Percentiles rank a stretch among this genome's conserved stretches.
Conservation (phyloP, 1,140 invertebrate genomes). For the Chironomus striatipennis region DNA sequence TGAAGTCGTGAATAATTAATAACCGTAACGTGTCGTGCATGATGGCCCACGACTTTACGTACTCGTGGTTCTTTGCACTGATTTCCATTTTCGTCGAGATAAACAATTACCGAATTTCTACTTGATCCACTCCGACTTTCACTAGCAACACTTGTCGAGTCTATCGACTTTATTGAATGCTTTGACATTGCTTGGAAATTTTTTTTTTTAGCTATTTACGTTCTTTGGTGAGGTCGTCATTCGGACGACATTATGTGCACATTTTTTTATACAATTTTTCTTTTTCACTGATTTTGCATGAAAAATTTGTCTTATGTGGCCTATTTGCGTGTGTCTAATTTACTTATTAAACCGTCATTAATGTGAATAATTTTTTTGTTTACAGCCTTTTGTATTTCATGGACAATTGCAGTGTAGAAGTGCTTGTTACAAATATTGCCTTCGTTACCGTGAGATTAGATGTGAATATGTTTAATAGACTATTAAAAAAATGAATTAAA, state of each 20-base stretch:
- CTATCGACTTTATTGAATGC: conserved; percentile 1
- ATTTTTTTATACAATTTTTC: neutral
- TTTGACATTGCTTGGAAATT: neutral
- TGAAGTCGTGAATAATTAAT: conserved; percentile 9
- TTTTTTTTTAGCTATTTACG: neutral
- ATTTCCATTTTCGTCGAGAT: conserved; percentile 18
- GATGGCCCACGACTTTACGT: neutral
- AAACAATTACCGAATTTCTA: neutral
- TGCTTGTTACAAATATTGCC: conserved; percentile 11
- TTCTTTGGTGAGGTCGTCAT: no score
- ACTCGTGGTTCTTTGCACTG: neutral
- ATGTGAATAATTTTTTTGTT: neutral
- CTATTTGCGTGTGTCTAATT: conserved; percentile 1
- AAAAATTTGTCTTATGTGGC: neutral
- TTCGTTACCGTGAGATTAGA: conserved; percentile 1
- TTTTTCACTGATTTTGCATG: neutral
- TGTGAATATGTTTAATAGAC: neutral
- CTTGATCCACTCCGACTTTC: neutral
- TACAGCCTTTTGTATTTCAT: neutral
- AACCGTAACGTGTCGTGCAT: neutral
- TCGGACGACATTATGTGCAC: no score
- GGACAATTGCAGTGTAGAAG: neutral
- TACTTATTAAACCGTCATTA: neutral
- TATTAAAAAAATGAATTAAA: neutral
- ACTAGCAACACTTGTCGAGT: conserved; percentile 11